Evolutionary conservation across 2,888 invertebrate species (phyloP), one percentile per base, ranked within the genome.

Genomic region (Aphodius granarius): DNA sequence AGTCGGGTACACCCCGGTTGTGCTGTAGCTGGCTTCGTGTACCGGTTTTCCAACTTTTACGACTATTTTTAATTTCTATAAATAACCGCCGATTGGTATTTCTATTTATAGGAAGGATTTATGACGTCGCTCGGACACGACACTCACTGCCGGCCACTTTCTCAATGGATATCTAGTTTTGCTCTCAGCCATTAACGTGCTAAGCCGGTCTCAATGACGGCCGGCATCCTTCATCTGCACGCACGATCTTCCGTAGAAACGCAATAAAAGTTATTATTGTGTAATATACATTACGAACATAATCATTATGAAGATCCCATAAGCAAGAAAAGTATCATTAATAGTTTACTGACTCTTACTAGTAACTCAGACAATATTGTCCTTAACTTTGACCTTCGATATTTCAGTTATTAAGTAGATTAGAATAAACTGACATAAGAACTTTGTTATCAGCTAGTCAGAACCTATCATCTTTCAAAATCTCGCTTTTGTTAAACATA

Each of bases 1-100:
- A 43, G 63, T 68, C 66, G 74, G 72, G 72, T 68, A 75, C 74
- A 74, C 76, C 76, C 76, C 65, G 76, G 74, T 72, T 43, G 1
- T 6, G 43, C 43, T 2, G 43, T n/a, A n/a, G 43, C 43, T 43
- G 43, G 43, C 43, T 43, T 43, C 9, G 43, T 43, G 74, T 76
- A 76, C 76, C 76, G 76, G 76, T 76, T 76, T 43, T 74, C 72
- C 72, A 65, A 63, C 74, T 74, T 76, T 72, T 72, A 68, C 22
- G 22, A 68, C 68, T 68, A 66, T 66, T 76, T 76, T 76, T 76
- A 72, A 76, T 72, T 76, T 76, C 76, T 76, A 76, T 76, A 76
- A 76, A 76, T 76, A 76, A 74, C 76, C 66, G 17, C 65, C 71
- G 66, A 76, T 73, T 71, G 76, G 76, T 72, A 74, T 72, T 76